These are phyloP conservation scores for Chloropsis cyanopogon DNA, from an alignment of 2,113 vertebrate species.

Conservation along the genomic window DNA sequence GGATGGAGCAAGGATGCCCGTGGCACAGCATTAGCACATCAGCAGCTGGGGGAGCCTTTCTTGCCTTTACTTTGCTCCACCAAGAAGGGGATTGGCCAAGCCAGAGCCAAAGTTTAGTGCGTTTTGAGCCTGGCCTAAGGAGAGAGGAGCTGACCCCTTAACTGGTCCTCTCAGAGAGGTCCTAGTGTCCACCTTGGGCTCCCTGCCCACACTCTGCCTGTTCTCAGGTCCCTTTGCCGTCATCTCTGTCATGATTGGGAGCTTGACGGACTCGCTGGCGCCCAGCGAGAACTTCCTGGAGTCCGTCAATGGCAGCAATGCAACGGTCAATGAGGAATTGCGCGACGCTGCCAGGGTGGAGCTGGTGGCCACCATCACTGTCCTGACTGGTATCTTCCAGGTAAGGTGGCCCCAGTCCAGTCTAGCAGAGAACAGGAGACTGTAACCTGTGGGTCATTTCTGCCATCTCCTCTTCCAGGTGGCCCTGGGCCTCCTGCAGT, in stretches of 20 bases:
- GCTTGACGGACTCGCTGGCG: conserved; percentile 81
- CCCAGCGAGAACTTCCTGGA: conserved; percentile 74
- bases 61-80: not conserved
- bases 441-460: not conserved
- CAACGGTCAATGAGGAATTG: not conserved
- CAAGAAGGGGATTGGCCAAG: not conserved
- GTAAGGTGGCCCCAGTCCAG: conserved; percentile 53
- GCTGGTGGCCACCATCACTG: conserved; percentile 84
- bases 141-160: not conserved
- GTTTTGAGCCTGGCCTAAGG: not conserved
- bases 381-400: conserved; percentile 88
- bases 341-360: conserved; percentile 74
- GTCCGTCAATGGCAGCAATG: conserved; percentile 55
- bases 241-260: conserved; percentile 95
- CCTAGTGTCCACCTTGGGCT: not conserved
- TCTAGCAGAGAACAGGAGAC: not conserved
- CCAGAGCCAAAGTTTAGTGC: not conserved
- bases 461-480: conserved; percentile 70
- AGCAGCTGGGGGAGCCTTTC: accelerated
- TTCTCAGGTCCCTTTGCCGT: conserved; percentile 88
- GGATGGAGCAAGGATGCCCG: not conserved
- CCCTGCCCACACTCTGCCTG: not conserved
- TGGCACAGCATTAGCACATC: not conserved
- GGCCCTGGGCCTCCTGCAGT: conserved; percentile 84
- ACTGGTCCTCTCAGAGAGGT: not conserved